Evolutionary conservation across 2,888 invertebrate species (phyloP), one percentile per base, ranked within the genome.

Genomic region (Tipula unca): DNA sequence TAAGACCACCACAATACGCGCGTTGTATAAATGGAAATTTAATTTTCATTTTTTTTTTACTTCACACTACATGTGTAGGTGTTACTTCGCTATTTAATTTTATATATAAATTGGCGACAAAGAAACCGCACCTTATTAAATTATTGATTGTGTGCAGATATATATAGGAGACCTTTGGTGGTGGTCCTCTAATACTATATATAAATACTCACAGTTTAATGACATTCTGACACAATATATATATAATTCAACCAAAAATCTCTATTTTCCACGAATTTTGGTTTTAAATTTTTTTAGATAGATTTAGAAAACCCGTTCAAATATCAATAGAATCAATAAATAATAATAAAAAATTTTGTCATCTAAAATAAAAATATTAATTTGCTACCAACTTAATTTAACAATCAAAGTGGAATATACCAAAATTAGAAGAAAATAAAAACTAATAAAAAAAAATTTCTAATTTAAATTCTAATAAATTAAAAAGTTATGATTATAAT

Each of bases 311-410:
- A 69, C 69, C 69, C 69, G 69, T 69, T 69, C 69, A 25, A 5
- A 69, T 25, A 20, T 69, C 25, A 69, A 69, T 69, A 69, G 69
- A 69, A 69, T 69, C 25, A 69, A 69, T 69, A 69, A 69, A 69
- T 69, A 69, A 69, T 69, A 69, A 69, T 69, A 69, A n/a, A n/a
- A n/a, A 69, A 25, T 69, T 69, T 69, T 69, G 69, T 69, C 69
- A 69, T 69, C 25, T 69, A 20, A 54, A 42, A 42, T 14, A 42
- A 48, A 69, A 69, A 25, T 69, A 69, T 69, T 69, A 69, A 69
- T 69, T 69, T 69, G 69, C 69, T 69, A 69, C 69, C 69, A 69
- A 69, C 69, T 69, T 69, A 69, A 69, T 69, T 69, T 69, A 69
- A 69, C 69, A 69, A 69, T 69, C 69, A 69, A 69, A 20, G 25